Evolutionary conservation across 2,797 vertebrate species (phyloP).

Genomic region (Vespertilio murinus): DNA sequence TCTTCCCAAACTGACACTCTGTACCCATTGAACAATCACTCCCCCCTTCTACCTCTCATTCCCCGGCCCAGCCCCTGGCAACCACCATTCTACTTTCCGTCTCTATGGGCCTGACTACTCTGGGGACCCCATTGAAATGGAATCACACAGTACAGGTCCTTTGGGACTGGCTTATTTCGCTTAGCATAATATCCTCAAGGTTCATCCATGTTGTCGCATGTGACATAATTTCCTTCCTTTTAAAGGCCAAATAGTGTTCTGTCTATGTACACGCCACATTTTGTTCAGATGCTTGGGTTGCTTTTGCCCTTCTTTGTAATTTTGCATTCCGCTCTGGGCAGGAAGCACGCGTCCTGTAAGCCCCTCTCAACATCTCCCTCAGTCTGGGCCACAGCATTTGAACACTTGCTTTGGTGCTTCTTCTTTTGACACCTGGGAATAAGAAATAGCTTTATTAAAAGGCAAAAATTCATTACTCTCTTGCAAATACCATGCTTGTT

Average conservation of each 20-base stretch:
- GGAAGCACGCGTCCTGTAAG: background rate
- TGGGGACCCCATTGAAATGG: background rate
- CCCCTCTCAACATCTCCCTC: background rate
- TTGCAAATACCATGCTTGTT: background rate
- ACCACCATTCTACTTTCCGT: background rate
- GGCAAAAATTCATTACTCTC: background rate
- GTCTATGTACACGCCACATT: background rate
- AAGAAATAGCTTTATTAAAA: conserved; percentile 10
- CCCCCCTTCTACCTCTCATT: background rate
- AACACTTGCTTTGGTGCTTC: background rate
- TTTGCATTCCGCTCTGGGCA: background rate
- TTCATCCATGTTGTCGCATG: background rate
- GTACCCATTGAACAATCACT: background rate
- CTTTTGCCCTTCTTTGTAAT: background rate
- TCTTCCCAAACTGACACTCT: background rate
- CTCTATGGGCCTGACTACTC: background rate
- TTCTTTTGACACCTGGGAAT: background rate
- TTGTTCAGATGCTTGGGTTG: background rate
- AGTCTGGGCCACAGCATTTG: background rate
- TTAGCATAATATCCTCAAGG: background rate
- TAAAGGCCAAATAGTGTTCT: background rate
- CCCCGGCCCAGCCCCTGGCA: background rate
- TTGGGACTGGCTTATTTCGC: background rate
- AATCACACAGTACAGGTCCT: background rate
- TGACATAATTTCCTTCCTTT: background rate